Evolutionary conservation across 2,113 vertebrate species (phyloP).

Genomic region (Plecotus auritus): DNA sequence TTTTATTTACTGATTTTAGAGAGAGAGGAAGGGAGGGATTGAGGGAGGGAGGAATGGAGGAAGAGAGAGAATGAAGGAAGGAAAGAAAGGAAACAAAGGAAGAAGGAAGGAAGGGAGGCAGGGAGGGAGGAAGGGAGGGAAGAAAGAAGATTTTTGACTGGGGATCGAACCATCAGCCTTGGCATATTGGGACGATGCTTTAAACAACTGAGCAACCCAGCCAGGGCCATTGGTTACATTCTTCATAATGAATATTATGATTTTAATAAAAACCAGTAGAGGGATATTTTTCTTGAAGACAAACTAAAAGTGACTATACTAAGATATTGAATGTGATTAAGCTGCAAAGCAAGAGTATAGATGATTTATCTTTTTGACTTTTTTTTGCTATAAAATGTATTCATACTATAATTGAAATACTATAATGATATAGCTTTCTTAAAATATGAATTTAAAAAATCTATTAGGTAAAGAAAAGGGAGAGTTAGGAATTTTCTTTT

Average conservation of each 20-base stretch:
- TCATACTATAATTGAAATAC: constrained; percentile 11
- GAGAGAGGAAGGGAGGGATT: background rate
- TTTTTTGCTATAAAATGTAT: constrained; percentile 21
- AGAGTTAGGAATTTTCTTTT: background rate
- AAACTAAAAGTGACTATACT: constrained; percentile 8
- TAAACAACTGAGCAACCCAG: no score
- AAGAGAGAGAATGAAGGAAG: no score
- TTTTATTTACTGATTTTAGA: background rate
- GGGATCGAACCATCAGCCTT: no score
- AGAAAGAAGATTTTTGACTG: no score
- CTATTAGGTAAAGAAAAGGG: background rate
- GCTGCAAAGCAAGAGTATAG: background rate
- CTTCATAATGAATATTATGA: background rate
- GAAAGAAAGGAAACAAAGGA: no score
- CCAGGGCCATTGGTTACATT: background rate
- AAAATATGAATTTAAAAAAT: background rate
- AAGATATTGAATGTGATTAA: background rate
- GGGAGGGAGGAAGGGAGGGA: no score
- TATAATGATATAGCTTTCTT: constrained; percentile 9
- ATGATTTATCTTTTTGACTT: background rate
- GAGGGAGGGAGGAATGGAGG: no score
- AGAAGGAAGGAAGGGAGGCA: no score
- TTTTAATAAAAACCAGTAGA: background rate
- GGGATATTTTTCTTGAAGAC: background rate
- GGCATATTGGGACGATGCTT: no score